Percentiles rank a stretch among this genome's conserved stretches.
phyloP scores from a whole-genome alignment of 1,140 invertebrate genomes.

The Rhyzopertha dominica region DNA sequence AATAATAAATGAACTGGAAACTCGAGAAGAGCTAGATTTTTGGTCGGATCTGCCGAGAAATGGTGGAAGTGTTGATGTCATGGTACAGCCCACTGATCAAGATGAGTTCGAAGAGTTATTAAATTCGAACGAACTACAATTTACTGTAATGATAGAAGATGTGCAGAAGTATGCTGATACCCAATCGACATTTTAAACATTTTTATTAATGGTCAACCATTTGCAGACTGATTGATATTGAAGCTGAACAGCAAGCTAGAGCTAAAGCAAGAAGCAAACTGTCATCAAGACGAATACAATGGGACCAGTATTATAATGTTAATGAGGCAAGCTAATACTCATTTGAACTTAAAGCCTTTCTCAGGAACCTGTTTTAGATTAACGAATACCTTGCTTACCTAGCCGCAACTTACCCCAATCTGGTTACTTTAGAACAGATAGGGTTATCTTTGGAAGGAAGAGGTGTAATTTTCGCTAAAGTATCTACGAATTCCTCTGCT shows the following conservation, averaged over 20 bases:
- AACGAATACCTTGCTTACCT: slow-evolving; percentile 45
- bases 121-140: slow-evolving; percentile 12
- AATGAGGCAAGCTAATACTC: too few species aligned
- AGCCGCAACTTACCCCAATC: slow-evolving; percentile 44
- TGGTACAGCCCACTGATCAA: slow-evolving; percentile 23
- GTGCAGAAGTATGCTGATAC: slow-evolving; percentile 23
- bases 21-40: too few species aligned
- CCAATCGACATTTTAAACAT: too few species aligned
- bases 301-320: too few species aligned
- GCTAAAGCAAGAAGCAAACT: too few species aligned
- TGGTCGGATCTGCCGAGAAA: not conserved
- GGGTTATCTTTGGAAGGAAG: slow-evolving; percentile 58
- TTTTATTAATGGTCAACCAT: not conserved
- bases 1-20: too few species aligned
- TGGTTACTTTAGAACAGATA: slow-evolving; percentile 48
- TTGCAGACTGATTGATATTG: too few species aligned
- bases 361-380: too few species aligned
- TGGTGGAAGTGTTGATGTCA: slow-evolving; percentile 14
- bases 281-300: too few species aligned
- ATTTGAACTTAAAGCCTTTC: too few species aligned
- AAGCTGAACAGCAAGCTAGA: too few species aligned
- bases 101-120: slow-evolving; percentile 16
- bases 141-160: slow-evolving; percentile 19
- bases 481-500: slow-evolving; percentile 14
- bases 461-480: slow-evolving; percentile 31